These are phyloP conservation scores for Sarcoramphus papa DNA, from an alignment of 2,797 vertebrate species.

Conservation along the genomic window DNA sequence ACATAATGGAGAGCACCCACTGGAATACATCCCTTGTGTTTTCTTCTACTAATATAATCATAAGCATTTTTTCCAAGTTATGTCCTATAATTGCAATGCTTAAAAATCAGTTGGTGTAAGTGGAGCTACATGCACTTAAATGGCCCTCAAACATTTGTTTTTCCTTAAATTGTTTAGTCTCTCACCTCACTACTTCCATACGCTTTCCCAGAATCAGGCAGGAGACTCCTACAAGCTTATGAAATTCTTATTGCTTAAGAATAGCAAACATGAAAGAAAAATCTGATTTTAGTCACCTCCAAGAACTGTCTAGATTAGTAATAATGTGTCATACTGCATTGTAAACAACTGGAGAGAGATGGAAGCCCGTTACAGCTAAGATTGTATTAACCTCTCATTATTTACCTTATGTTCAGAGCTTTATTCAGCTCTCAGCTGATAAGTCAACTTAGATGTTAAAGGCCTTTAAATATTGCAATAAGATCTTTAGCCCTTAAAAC, in stretches of 20 bases:
- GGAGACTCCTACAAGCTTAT: background rate
- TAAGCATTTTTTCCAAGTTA: conserved; percentile 11
- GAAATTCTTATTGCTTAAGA: background rate
- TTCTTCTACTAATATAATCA: background rate
- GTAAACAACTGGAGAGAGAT: background rate
- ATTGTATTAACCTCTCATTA: background rate
- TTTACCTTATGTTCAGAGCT: background rate
- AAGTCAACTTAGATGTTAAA: background rate
- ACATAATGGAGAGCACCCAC: background rate
- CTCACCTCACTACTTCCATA: background rate
- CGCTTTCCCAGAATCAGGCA: conserved; percentile 9
- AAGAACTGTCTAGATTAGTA: background rate
- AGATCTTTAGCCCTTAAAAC: background rate
- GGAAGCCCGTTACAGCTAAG: background rate
- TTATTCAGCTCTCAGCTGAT: background rate
- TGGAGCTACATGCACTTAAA: background rate
- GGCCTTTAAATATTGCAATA: background rate
- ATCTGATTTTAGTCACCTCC: background rate
- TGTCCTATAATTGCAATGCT: background rate
- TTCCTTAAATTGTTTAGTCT: conserved; percentile 33
- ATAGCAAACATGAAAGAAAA: background rate
- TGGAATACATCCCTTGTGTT: background rate
- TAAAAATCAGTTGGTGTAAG: background rate
- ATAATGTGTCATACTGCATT: background rate
- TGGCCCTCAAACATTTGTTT: background rate